Evolutionary conservation across 2,113 vertebrate genomes (phyloP).

Genomic region (Dipodomys merriami): DNA sequence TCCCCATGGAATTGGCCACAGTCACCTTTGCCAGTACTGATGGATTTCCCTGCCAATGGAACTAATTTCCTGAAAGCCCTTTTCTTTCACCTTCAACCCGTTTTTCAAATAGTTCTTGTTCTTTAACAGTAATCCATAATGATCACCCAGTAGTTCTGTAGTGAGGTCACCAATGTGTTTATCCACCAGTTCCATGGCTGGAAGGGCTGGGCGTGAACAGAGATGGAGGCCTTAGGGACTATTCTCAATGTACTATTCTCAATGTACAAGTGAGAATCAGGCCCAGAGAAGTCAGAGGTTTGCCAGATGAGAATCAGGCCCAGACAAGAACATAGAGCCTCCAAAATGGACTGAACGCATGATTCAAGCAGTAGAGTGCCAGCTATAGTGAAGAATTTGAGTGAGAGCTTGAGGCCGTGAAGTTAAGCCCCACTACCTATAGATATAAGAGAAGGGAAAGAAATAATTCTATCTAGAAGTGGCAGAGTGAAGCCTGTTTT

Average conservation of each 20-base stretch:
- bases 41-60: constrained; percentile 62
- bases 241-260: not conserved
- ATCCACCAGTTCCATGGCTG: not conserved
- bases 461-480: not conserved
- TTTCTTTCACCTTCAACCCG: constrained; percentile 59
- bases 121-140: constrained; percentile 26
- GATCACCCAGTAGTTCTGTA: not conserved
- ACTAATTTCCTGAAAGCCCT: constrained; percentile 75
- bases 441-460: no score
- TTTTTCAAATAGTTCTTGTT: constrained; percentile 38
- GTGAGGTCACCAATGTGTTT: not conserved
- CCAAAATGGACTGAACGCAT: not conserved
- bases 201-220: not conserved
- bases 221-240: not conserved
- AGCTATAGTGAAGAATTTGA: no score
- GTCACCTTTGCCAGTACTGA: constrained; percentile 57
- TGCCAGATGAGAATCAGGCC: not conserved
- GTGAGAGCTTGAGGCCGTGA: no score
- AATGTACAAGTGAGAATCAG: not conserved
- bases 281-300: not conserved
- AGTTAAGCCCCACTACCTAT: no score
- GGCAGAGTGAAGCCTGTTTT: not conserved
- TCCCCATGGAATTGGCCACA: constrained; percentile 43
- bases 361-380: no score
- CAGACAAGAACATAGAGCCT: not conserved